Evolutionary conservation across 2,113 vertebrate species (phyloP).

Genomic region (Anarhynchus alexandrinus): DNA sequence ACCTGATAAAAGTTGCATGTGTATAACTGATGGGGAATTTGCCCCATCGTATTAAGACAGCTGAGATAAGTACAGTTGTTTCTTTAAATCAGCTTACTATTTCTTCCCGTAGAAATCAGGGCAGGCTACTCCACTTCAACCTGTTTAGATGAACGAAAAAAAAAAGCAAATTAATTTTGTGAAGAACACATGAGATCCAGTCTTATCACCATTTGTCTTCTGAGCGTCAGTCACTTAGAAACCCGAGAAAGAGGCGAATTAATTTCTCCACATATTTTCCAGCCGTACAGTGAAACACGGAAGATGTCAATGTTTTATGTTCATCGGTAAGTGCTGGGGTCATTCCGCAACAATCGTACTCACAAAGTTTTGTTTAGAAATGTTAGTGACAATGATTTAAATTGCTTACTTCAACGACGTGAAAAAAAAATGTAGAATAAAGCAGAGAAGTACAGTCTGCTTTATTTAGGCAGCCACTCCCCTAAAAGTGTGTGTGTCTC

Average conservation of each 20-base stretch:
- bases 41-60: neutral
- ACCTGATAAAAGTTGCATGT: slow-evolving; percentile 16
- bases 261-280: neutral
- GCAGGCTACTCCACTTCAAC: neutral
- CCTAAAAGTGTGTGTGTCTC: neutral
- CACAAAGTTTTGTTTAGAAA: neutral
- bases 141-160: neutral
- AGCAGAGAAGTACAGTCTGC: neutral
- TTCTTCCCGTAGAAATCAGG: neutral
- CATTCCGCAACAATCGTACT: neutral
- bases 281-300: neutral
- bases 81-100: neutral
- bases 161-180: neutral
- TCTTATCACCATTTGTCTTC: neutral
- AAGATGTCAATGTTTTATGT: neutral
- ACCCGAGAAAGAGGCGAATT: neutral
- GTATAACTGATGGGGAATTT: neutral
- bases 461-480: neutral
- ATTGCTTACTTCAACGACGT: neutral
- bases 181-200: neutral
- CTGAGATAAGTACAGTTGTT: neutral
- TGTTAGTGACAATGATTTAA: neutral
- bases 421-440: neutral
- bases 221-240: neutral
- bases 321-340: neutral